These are phyloP conservation scores for Leguminivora glycinivorella DNA, from an alignment of 1,140 invertebrate genomes.

Conservation along the genomic window DNA sequence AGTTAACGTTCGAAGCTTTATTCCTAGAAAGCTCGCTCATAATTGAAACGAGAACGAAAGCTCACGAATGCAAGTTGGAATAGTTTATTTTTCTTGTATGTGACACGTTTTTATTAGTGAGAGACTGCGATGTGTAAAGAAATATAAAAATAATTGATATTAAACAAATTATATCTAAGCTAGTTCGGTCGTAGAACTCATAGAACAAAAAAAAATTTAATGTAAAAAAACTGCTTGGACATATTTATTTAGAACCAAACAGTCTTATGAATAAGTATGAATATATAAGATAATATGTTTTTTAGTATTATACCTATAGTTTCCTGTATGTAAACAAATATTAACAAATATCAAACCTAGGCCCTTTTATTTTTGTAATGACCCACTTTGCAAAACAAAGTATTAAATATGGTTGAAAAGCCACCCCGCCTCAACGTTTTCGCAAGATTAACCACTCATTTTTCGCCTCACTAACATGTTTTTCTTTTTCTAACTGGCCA, in stretches of 20 bases:
- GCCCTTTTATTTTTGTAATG: too few species aligned
- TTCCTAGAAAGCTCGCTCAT: not conserved
- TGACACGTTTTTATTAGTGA: not conserved
- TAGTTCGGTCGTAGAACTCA: too few species aligned
- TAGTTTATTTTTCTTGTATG: not conserved
- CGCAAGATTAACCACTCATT: not conserved
- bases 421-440: not conserved
- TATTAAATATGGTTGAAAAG: not conserved
- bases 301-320: too few species aligned
- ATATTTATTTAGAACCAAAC: too few species aligned
- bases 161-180: too few species aligned
- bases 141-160: too few species aligned
- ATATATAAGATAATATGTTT: too few species aligned
- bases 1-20: slow-evolving; percentile 1
- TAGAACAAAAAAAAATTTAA: too few species aligned
- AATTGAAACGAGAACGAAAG: not conserved
- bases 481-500: not conserved
- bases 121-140: not conserved
- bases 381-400: not conserved
- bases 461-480: slow-evolving; percentile 1
- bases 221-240: too few species aligned
- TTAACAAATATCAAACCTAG: too few species aligned
- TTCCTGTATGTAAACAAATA: too few species aligned
- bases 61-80: not conserved
- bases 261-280: too few species aligned